Conservation (phyloP, 2,113 vertebrate genomes). For the Coturnix japonica region DNA sequence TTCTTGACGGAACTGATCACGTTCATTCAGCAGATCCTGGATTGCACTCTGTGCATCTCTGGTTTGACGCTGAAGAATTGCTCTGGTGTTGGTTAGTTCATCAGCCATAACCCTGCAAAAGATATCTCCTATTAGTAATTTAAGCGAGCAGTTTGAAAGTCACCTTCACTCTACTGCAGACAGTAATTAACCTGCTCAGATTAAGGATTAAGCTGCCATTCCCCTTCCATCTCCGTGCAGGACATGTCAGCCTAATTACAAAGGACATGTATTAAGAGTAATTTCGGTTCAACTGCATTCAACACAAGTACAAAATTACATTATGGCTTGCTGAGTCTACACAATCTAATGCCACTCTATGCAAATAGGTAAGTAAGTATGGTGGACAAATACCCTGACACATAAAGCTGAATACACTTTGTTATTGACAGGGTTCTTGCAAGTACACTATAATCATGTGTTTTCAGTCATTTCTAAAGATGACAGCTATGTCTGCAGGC, state of each 20-base stretch:
- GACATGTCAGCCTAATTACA: neutral
- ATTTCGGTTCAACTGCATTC: neutral
- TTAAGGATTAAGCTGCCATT: neutral
- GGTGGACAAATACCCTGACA: neutral
- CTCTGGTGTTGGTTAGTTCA: conserved; percentile 89
- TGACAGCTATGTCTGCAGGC: neutral
- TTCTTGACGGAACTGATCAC: conserved; percentile 89
- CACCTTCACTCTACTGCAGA: neutral
- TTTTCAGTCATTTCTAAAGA: neutral
- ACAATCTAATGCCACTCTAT: neutral
- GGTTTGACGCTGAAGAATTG: conserved; percentile 88
- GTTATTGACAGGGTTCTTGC: neutral
- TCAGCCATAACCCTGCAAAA: conserved; percentile 95
- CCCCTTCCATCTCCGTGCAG: neutral
- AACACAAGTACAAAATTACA: neutral
- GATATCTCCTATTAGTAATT: neutral
- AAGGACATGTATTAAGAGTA: neutral
- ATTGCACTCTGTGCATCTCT: conserved; percentile 93
- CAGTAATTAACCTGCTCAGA: neutral
- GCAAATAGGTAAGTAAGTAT: neutral
- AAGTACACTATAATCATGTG: neutral
- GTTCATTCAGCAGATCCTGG: conserved; percentile 91
- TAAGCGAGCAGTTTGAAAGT: neutral
- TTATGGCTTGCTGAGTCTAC: neutral
- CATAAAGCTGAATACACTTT: neutral